Base-by-base conservation (phyloP, 2,888 invertebrate species). In the Diarsia mendica region DNA sequence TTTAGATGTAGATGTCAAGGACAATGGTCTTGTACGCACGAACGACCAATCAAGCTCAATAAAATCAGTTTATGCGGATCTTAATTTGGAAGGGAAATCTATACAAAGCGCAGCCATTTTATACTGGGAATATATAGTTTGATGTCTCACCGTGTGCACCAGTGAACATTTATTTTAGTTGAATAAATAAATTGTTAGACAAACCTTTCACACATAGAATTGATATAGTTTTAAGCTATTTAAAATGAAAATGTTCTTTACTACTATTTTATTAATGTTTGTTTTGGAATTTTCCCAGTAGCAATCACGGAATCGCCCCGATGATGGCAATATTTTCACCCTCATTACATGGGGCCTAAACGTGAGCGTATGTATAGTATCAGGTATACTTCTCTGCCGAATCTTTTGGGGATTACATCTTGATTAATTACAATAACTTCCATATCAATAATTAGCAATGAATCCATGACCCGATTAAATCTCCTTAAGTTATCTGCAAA, bases 381-480 rank as follows among this genome's bases (percentile, higher is more conserved):
- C 28, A 58, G 2, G 23, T 55, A 53, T 6, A 58, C 15, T 28
- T 15, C 28, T 28, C 28, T 60, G 28, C 58, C 58, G 8, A 28
- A 28, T 6, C 15, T 3, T 3, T 58, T 8, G 15, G 15, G 15
- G 28, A 58, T 28, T 28, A 28, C 23, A 58, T 20, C 0, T 6
- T 39, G 10, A 60, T 73, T 60, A 44, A 60, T 49, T 44, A 49
- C 28, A 55, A 53, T 44, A 51, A 51, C 58, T 60, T 51, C 65
- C 33, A 51, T 46, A 20, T 9, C 11, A 46, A 20, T 2, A 51
- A 60, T 67, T 67, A 60, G 44, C 33, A 33, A 60, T 53, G 5
- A 68, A 44, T 64, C 51, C 28, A 44, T 49, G 67, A 51, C 48
- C 48, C 33, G 13, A 67, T 80, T 53, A 48, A 33, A 53, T 53